phyloP scores from a whole-genome alignment of 2,797 vertebrate species.

The Natrix natrix region DNA sequence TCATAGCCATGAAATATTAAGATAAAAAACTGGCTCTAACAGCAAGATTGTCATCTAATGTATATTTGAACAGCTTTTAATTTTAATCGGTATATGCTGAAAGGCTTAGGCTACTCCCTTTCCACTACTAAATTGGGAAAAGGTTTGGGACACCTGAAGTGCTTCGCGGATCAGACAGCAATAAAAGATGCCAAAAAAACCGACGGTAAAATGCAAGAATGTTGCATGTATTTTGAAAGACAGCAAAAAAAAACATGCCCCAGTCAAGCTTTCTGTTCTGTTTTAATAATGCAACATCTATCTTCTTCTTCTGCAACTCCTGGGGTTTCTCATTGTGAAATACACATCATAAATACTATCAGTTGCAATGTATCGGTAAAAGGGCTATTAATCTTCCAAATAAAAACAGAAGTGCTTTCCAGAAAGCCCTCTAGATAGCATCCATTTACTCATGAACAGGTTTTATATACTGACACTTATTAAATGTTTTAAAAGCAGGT shows the following conservation, averaged over 20 bases:
- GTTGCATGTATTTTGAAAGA: not conserved
- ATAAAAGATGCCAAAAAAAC: not conserved
- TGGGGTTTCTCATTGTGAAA: slow-evolving; percentile 1
- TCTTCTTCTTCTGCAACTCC: slow-evolving; percentile 3
- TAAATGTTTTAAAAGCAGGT: not conserved
- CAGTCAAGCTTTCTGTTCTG: not conserved
- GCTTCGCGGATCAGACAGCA: not conserved
- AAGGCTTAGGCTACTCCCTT: not conserved
- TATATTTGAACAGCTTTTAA: slow-evolving; percentile 3
- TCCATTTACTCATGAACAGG: not conserved
- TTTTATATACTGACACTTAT: not conserved
- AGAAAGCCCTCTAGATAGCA: not conserved
- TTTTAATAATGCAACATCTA: not conserved
- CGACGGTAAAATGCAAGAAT: not conserved
- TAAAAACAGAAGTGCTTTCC: not conserved
- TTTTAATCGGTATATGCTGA: not conserved
- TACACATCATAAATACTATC: not conserved
- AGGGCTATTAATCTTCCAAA: slow-evolving; percentile 16
- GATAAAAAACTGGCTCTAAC: slow-evolving; percentile 15
- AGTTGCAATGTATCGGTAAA: not conserved
- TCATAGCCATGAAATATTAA: not conserved
- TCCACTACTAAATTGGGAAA: not conserved
- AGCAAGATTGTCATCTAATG: not conserved
- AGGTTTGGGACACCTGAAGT: not conserved
- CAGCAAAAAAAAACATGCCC: not conserved